These are phyloP conservation scores for Apamea anceps DNA, from an alignment of 2,888 invertebrate species.

Conservation along the genomic window DNA sequence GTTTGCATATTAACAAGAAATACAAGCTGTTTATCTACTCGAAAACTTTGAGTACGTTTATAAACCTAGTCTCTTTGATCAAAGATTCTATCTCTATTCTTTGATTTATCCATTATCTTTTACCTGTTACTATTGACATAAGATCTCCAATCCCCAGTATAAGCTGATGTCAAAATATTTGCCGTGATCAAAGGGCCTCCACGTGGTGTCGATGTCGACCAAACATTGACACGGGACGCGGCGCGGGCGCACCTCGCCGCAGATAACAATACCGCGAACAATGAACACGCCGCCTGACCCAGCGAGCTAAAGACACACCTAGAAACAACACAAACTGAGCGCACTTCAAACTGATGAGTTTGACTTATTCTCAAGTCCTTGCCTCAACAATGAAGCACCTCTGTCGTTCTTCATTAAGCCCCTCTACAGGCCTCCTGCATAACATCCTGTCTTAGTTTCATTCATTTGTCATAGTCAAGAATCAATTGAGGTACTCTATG, in stretches of 20 bases:
- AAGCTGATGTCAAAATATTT: constrained; percentile 73
- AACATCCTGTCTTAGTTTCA: constrained; percentile 70
- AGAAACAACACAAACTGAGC: constrained; percentile 54
- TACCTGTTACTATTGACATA: constrained; percentile 59
- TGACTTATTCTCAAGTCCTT: constrained; percentile 59
- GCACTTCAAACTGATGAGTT: constrained; percentile 51
- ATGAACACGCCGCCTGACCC: constrained; percentile 74
- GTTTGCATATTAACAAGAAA: constrained; percentile 35
- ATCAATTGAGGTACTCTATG: constrained; percentile 68
- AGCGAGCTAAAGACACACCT: constrained; percentile 60
- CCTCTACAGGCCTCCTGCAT: constrained; percentile 61
- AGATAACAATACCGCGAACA: constrained; percentile 85
- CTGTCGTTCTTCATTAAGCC: constrained; percentile 66
- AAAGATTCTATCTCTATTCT: constrained; percentile 32
- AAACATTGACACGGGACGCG: constrained; percentile 81
- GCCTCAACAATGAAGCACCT: constrained; percentile 55
- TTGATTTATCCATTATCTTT: constrained; percentile 49
- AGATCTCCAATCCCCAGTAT: constrained; percentile 49
- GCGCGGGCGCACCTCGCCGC: constrained; percentile 76
- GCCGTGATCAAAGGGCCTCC: constrained; percentile 76
- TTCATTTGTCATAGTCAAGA: constrained; percentile 71
- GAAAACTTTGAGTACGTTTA: constrained; percentile 15
- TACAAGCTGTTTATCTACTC: constrained; percentile 13
- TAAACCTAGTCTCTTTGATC: constrained; percentile 44
- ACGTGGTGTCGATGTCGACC: constrained; percentile 74